These are phyloP conservation scores for Drosophila hawaiiensis DNA, from an alignment of 2,888 invertebrate genomes.

Conservation along the genomic window DNA sequence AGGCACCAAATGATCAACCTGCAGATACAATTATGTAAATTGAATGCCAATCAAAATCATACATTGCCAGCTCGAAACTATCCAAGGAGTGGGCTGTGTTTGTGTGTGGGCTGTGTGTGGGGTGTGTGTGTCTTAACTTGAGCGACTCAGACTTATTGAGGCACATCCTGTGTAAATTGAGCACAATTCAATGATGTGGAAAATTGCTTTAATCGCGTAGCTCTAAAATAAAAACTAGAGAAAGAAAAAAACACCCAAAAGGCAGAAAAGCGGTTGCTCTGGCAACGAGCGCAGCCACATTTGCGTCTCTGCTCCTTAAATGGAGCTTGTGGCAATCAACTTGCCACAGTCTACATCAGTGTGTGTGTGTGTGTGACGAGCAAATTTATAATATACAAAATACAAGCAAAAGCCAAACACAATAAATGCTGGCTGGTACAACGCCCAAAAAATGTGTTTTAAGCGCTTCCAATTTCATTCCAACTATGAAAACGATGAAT, in stretches of 20 bases:
- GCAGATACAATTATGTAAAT: conserved; percentile 46
- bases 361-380: conserved; percentile 6
- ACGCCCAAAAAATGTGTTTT: conserved; percentile 46
- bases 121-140: conserved; percentile 1
- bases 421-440: conserved; percentile 29
- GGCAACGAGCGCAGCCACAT: conserved; percentile 5
- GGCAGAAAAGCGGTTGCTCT: conserved; percentile 1
- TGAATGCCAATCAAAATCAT: conserved; percentile 9
- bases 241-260: not conserved
- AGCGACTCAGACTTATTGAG: conserved; percentile 55
- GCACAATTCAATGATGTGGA: conserved; percentile 73
- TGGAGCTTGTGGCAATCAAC: conserved; percentile 26
- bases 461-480: conserved; percentile 29
- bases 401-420: conserved; percentile 10
- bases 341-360: conserved; percentile 5
- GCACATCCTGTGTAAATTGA: conserved; percentile 66
- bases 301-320: not conserved
- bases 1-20: conserved; percentile 7
- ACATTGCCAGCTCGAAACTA: conserved; percentile 11
- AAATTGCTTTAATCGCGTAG: conserved; percentile 68
- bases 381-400: conserved; percentile 20
- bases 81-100: not conserved
- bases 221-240: not conserved
- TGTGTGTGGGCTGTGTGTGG: not conserved
- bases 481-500: conserved; percentile 27